Evolutionary conservation across 2,113 vertebrate species (phyloP), one percentile per base, ranked within the genome.

Genomic region (Gasterosteus nipponicus): DNA sequence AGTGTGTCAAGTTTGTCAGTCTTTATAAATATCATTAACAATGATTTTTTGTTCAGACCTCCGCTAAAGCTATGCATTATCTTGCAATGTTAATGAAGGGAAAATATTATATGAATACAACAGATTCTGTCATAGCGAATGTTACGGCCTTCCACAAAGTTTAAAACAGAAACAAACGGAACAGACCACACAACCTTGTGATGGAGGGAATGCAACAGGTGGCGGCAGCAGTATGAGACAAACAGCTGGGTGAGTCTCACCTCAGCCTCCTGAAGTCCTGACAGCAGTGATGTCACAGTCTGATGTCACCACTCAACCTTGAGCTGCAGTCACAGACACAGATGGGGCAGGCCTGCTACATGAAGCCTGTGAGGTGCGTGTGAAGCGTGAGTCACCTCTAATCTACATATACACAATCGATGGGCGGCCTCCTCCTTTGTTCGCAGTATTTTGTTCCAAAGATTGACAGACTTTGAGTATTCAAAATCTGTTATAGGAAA

Each of bases 201-300:
- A 38, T 7, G 26, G 11, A 12, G 54, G 10, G 54, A 53, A 46
- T 26, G 1, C 53, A 35, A 57, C 51, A 73, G 69, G 53, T 75
- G 62, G 73, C 60, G 68, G 2, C 2, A 14, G n/a, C 42, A 62
- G 54, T 42, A 31, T 42, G 7, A 31, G 22, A 60, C 47, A 6
- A 61, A 72, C 63, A 77, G 60, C 12, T 3, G 19, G 53, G 9
- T 3, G 33, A 15, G 35, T 61, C 42, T 89, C 86, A 87, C 69
- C 77, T 88, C 86, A 88, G 46, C 75, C 19, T 38, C 38, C 42
- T 70, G 5, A 26, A 8, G 41, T 29, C 33, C 60, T 73, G 69
- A 77, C 61, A 63, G 47, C 12, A 41, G 53, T 86, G 87, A 91
- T 14, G 33, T 89, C 85, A 91, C 65, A 22, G 41, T 14, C 38